Evolutionary conservation across 2,797 vertebrate species (phyloP), one percentile per base, ranked within the genome.

Genomic region (Tapirus indicus): DNA sequence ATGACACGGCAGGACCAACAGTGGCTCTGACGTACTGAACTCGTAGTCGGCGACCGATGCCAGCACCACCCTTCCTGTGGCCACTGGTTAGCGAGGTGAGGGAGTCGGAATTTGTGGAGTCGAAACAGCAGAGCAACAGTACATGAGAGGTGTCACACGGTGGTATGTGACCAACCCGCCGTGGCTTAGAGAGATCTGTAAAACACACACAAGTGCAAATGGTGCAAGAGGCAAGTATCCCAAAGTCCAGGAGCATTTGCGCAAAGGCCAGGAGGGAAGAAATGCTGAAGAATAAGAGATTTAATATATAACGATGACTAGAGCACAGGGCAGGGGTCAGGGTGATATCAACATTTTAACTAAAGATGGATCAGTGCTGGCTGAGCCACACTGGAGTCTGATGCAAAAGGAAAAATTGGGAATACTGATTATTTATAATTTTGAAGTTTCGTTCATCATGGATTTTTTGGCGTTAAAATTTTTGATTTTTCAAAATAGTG

Each of bases 351-450:
- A 1, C 6, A 16, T 71, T 97, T 88, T 44, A 71, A 69, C 72
- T 52, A 71, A 95, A 90, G 52, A 35, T 18, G 13, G 4, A 79
- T 71, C n/a, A 3, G 18, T 10, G 41, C 68, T 29, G 32, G 8
- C 3, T 84, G 49, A 94, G 23, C n/a, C 27, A 21, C 38, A 18
- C 0, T 72, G 25, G 29, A 69, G 29, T 77, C 38, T 32, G 12
- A 64, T 35, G 21, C 32, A 78, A 80, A 80, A 79, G 66, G 6
- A 29, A 23, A 69, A 85, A 6, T 68, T 49, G 58, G 3, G 52
- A 49, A 32, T 17, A 84, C 35, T n/a, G 20, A 74, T 90, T 16
- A 62, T 41, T 77, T 88, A 54, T 94, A 90, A 88, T 52, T 83
- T 72, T 64, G 35, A 58, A 83, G 20, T 74, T 66, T 47, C 58